Conservation (phyloP, 2,113 vertebrate genomes). For the Coturnix japonica region DNA sequence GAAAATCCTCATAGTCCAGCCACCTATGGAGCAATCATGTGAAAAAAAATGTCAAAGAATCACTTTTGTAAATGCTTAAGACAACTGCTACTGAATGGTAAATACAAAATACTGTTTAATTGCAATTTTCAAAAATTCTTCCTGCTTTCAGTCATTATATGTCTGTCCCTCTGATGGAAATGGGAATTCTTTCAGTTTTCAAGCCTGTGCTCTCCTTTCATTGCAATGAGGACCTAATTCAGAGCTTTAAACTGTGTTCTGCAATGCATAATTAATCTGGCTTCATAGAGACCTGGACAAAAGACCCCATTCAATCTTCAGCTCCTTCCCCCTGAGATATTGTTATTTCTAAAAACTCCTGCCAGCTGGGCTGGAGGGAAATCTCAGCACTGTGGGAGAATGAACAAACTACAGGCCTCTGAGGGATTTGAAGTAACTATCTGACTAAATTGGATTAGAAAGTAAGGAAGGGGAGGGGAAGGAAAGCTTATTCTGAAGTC, state of each 20-base stretch:
- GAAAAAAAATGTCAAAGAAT: conserved; percentile 71
- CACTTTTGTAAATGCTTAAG: conserved; percentile 69
- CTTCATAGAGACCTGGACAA: conserved; percentile 91
- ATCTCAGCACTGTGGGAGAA: conserved; percentile 85
- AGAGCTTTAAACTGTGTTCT: conserved; percentile 84
- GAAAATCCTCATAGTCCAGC: conserved; percentile 76
- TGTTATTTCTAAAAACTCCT: conserved; percentile 91
- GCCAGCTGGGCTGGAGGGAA: conserved; percentile 91
- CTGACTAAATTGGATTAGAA: conserved; percentile 85
- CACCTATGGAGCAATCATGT: conserved; percentile 72
- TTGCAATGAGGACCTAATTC: conserved; percentile 77
- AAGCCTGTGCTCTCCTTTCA: conserved; percentile 75
- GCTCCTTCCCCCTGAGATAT: conserved; percentile 87
- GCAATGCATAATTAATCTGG: conserved; percentile 96
- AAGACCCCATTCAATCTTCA: conserved; percentile 89
- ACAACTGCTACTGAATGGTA: conserved; percentile 75
- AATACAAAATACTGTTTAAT: conserved; percentile 79
- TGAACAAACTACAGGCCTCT: conserved; percentile 78
- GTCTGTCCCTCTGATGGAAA: conserved; percentile 73
- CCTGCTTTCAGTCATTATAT: conserved; percentile 79
- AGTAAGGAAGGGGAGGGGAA: conserved; percentile 72
- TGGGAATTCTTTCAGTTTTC: conserved; percentile 77
- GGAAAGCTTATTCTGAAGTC: conserved; percentile 69
- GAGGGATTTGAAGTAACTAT: conserved; percentile 76
- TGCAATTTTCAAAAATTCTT: conserved; percentile 76